Evolutionary conservation across 2,797 vertebrate species (phyloP).

Genomic region (Podargus strigoides): DNA sequence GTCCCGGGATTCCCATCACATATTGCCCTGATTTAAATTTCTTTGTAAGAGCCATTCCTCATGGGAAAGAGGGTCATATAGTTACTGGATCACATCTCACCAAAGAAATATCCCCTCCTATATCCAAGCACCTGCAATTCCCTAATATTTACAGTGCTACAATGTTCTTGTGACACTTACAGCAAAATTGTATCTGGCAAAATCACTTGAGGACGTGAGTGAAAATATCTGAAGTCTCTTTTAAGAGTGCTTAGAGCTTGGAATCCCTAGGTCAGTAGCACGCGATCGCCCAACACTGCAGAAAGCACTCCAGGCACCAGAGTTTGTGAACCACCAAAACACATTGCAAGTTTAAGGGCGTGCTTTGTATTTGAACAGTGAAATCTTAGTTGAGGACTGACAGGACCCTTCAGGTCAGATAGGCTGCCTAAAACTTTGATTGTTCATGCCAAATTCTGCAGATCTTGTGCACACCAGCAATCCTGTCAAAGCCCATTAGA

Average conservation of each 20-base stretch:
- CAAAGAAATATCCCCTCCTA: background rate
- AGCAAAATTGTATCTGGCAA: background rate
- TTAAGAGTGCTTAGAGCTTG: background rate
- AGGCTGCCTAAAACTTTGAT: background rate
- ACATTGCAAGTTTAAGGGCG: background rate
- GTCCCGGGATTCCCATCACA: background rate
- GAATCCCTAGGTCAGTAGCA: background rate
- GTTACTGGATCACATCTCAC: background rate
- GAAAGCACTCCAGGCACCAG: background rate
- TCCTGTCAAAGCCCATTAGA: background rate
- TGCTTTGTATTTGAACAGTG: background rate
- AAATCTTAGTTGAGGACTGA: background rate
- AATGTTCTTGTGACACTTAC: background rate
- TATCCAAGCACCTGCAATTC: background rate
- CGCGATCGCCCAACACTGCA: background rate
- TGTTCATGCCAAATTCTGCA: background rate
- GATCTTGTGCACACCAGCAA: background rate
- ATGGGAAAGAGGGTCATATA: background rate
- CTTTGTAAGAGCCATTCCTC: background rate
- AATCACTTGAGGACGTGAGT: accelerated
- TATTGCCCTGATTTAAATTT: background rate
- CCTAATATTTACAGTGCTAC: background rate
- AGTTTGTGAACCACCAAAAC: background rate
- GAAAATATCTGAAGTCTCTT: background rate
- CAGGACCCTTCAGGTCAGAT: background rate